Evolutionary conservation across 1,140 invertebrate genomes (phyloP), one percentile per base, ranked within the genome.

Genomic region (Drosophila eugracilis): DNA sequence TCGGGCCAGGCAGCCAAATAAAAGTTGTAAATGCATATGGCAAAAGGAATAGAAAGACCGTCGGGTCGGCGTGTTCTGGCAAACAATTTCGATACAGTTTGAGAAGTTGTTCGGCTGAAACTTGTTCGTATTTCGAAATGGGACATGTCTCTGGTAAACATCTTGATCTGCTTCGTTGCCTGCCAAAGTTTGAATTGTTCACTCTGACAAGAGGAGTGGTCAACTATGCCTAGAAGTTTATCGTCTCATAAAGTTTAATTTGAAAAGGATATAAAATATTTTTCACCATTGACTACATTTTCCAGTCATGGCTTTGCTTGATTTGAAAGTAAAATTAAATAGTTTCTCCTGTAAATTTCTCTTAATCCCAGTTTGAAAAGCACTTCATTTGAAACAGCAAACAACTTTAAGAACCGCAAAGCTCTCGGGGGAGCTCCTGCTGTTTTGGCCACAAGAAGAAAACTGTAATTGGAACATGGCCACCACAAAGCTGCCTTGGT

Each of bases 11-110:
- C 39, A 32, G 66, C 59, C 21, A 75, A 75, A 85, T 76, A 80
- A 77, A 77, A 75, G 63, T 79, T 86, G 59, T 69, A 50, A 63
- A 32, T 70, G 62, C 66, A 73, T 73, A 42, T 19, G 49, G 36
- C 21, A 39, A 28, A 66, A 7, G 22, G 22, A 28, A 63, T 34
- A 12, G 45, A 34, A 21, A 6, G n/a, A 50, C 17, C 24, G 24
- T 28, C 63, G 50, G 45, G 28, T 39, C 28, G 14, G 28, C n/a
- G 57, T 66, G 63, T 67, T 67, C 60, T 21, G 60, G 47, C 45
- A 67, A 67, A 67, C 60, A 66, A 14, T 67, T 67, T 67, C 63
- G 60, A 34, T 67, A 24, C 34, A 42, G 32, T 12, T 30, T 21
- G 1, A 34, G 28, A 52, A 58, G 22, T 58, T 48, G 15, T 49